Evolutionary conservation across 2,888 invertebrate genomes (phyloP).

Genomic region (Miltochrista miniata): DNA sequence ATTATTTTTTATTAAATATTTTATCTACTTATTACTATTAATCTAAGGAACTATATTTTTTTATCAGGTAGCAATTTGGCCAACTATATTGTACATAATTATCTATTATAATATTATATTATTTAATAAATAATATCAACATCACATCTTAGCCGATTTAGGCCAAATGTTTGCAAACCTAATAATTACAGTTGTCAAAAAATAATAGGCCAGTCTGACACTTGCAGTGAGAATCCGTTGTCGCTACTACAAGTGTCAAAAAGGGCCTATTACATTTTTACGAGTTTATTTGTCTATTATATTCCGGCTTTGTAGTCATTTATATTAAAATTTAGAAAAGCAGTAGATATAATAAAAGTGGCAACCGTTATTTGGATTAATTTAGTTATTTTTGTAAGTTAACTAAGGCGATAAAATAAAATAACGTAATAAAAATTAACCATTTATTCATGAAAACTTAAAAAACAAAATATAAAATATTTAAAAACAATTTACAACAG

Average conservation of each 20-base stretch:
- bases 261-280: too few species aligned
- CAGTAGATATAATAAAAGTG: too few species aligned
- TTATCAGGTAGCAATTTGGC: conserved; percentile 40
- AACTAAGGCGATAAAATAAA: conserved; percentile 16
- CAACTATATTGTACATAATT: conserved; percentile 1
- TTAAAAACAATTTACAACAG: conserved; percentile 53
- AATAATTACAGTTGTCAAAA: too few species aligned
- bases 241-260: too few species aligned
- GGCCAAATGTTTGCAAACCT: too few species aligned
- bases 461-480: conserved; percentile 43
- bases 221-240: too few species aligned
- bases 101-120: conserved; percentile 2
- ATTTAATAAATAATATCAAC: background rate
- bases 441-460: conserved; percentile 40
- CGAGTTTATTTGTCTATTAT: too few species aligned
- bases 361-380: background rate
- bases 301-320: too few species aligned
- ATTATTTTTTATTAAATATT: conserved; percentile 6
- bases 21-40: conserved; percentile 8
- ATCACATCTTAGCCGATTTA: too few species aligned
- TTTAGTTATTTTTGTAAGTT: background rate
- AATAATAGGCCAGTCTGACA: too few species aligned
- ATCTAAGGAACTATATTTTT: conserved; percentile 25
- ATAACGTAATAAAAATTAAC: conserved; percentile 34
- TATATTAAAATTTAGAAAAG: too few species aligned